A percentile compares a stretch with the other conserved stretches of the same genome.
Conservation (phyloP, 2,797 vertebrate genomes). For the Sebastes variabilis region DNA sequence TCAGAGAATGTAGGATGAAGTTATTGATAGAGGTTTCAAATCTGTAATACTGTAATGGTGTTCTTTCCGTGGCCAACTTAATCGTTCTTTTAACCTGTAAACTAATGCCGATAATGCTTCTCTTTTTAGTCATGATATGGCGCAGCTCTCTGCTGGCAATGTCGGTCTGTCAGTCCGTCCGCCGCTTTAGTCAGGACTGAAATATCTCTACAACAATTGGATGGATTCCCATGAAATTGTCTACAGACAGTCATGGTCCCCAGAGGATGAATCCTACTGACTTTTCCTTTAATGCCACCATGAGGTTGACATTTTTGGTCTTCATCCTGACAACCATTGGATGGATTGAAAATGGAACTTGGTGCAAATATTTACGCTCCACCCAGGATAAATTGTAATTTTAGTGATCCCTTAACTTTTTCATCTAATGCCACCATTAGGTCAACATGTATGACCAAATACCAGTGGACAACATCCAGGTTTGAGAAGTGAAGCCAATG, state of each 20-base stretch:
- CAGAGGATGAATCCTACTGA: not conserved
- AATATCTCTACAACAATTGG: too few species aligned
- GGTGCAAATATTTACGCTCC: not conserved
- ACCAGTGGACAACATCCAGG: too few species aligned
- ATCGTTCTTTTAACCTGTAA: not conserved
- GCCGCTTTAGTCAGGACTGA: too few species aligned
- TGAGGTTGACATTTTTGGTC: not conserved
- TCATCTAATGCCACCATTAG: not conserved
- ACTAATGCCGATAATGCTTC: not conserved
- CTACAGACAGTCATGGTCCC: not conserved
- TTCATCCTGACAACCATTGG: not conserved
- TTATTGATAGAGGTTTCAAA: not conserved
- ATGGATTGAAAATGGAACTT: not conserved
- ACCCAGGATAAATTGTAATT: not conserved
- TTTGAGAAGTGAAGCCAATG: too few species aligned
- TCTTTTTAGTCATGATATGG: not conserved
- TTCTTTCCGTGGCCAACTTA: not conserved
- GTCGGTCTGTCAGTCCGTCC: too few species aligned
- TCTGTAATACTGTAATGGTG: not conserved
- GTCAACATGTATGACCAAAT: not conserved
- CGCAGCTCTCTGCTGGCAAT: not conserved
- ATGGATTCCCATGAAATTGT: not conserved
- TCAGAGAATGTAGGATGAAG: not conserved
- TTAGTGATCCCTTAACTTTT: not conserved
- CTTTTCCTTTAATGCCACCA: not conserved